Base-by-base conservation (phyloP, 2,888 invertebrate species). In the Caenorhabditis sp. region DNA sequence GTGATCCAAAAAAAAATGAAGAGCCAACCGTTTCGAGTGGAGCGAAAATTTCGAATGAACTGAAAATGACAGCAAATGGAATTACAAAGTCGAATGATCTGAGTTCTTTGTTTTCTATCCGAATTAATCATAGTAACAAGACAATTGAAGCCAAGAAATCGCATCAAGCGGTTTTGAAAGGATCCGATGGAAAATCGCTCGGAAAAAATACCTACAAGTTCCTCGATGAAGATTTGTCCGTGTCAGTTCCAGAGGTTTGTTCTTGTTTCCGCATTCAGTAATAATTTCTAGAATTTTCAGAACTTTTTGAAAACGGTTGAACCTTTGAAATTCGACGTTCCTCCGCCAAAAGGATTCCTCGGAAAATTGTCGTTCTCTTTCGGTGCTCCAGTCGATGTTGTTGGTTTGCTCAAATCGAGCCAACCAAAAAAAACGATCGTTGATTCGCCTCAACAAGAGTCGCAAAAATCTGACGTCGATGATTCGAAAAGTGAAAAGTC, bases 161-260 rank as follows among this genome's bases (percentile, higher is more conserved):
- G 24, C 63, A 55, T 37, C 54, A 55, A 12, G 10, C 37, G 14
- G 50, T 43, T 5, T 59, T 68, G 10, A 69, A 61, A 57, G 51
- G 75, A 6, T 58, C 69, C 6, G 75, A 75, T 31, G 75, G 75
- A 21, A 75, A 75, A 51, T 3, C 67, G 23, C 43, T 75, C 17
- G 50, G 69, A 1, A 21, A 62, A 19, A 75, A 75, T 54, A 75
- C 75, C 1, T 75, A 66, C 61, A 67, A 62, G 26, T 60, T 74
- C 31, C 37, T 4, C 5, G 74, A 74, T n/a, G 49, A 54, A n/a
- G 60, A 59, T 12, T 63, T 59, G 10, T 51, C 62, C 12, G 50
- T 54, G 17, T 49, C 73, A 37, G 19, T 69, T 12, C 43, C 65
- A 37, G 60, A 50, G 43, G 43, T 36, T 1, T 21, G 3, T 37